Percentiles rank a stretch among this genome's conserved stretches.
These are phyloP conservation scores for Liposcelis brunnea DNA, from an alignment of 2,888 invertebrate species.

Conservation along the genomic window DNA sequence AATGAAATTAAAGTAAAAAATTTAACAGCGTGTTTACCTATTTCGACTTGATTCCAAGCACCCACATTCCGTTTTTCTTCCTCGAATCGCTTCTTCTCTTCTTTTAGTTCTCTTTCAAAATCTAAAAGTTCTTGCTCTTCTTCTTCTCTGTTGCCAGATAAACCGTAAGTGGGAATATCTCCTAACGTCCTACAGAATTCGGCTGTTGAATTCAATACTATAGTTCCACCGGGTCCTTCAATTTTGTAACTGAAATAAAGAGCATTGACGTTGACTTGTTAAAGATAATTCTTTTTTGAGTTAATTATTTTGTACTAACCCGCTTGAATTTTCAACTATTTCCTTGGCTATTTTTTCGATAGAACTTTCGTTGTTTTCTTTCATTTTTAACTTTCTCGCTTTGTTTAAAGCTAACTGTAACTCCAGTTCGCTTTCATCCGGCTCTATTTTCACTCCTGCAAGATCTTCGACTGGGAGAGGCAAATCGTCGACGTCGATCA, in stretches of 20 bases:
- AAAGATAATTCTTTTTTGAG: not conserved
- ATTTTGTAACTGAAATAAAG: not conserved
- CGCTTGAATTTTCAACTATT: conserved; percentile 16
- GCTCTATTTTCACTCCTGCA: conserved; percentile 41
- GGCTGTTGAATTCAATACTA: conserved; percentile 81
- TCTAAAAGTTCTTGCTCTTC: conserved; percentile 53
- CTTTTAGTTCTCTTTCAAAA: conserved; percentile 30
- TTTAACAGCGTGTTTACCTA: conserved; percentile 25
- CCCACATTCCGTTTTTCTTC: conserved; percentile 40
- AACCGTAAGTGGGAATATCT: conserved; percentile 88
- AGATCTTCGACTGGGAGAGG: conserved; percentile 18
- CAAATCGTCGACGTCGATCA: conserved; percentile 41
- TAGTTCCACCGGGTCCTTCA: conserved; percentile 29
- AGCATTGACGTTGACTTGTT: not conserved
- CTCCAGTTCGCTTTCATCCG: conserved; percentile 55
- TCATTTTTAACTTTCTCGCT: conserved; percentile 48
- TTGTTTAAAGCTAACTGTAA: conserved; percentile 48
- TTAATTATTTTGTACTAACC: conserved; percentile 17
- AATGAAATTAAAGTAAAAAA: conserved; percentile 12
- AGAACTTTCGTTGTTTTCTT: conserved; percentile 23
- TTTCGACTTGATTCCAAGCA: conserved; percentile 72
- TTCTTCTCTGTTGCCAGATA: conserved; percentile 76
- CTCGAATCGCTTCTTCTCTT: conserved; percentile 28
- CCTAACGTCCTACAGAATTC: conserved; percentile 94
- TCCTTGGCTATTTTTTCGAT: conserved; percentile 17